These are phyloP conservation scores for Arenaria interpres DNA, from an alignment of 2,113 vertebrate species.

Conservation along the genomic window DNA sequence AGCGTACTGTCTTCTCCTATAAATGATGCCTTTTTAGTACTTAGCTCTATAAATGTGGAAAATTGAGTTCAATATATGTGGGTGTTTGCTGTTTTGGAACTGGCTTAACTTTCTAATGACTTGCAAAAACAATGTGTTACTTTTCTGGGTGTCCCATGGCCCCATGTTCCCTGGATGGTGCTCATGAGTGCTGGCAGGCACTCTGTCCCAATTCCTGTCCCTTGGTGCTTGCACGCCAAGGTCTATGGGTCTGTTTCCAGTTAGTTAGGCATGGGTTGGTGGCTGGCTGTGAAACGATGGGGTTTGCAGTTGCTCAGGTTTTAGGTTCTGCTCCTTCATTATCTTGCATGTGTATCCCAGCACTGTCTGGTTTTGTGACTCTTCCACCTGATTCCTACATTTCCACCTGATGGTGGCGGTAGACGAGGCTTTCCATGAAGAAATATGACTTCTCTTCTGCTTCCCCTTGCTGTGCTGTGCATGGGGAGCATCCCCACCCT, in stretches of 20 bases:
- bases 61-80: neutral
- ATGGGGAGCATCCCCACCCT: fast-evolving
- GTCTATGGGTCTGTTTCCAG: neutral
- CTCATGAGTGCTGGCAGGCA: neutral
- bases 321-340: neutral
- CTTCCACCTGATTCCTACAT: neutral
- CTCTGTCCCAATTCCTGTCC: neutral
- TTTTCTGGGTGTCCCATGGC: neutral
- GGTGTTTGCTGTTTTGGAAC: neutral
- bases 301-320: neutral
- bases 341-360: neutral
- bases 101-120: neutral
- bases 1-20: neutral
- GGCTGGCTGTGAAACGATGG: neutral
- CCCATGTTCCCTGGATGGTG: neutral
- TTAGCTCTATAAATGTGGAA: neutral
- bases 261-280: neutral
- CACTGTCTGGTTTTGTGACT: neutral
- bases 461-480: fast-evolving
- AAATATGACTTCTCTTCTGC: neutral
- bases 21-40: neutral
- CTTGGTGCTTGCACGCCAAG: neutral
- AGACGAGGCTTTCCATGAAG: neutral
- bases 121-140: neutral
- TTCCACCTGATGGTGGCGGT: neutral